A percentile compares a stretch with the other conserved stretches of the same genome.
Conservation (phyloP, 2,797 vertebrate genomes). For the Allobates femoralis region DNA sequence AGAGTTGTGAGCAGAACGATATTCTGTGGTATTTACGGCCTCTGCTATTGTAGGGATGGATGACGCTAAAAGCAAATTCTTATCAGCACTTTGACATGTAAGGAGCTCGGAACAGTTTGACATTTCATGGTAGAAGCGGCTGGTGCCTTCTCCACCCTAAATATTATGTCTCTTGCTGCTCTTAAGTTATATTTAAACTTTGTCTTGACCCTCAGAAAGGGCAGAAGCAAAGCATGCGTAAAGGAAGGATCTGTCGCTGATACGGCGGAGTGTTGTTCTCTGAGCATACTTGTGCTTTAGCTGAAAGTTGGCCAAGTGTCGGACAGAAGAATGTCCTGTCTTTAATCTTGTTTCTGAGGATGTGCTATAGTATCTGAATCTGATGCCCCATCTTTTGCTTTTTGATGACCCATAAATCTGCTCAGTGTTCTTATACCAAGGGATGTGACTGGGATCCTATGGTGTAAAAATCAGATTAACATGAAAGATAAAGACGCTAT, state of each 20-base stretch:
- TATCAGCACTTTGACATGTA: neutral
- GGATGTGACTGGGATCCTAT: neutral
- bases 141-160: neutral
- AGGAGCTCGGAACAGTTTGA: neutral
- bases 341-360: constrained; percentile 6
- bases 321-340: neutral
- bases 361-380: neutral
- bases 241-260: constrained; percentile 3
- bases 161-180: neutral
- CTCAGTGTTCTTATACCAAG: neutral
- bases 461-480: neutral
- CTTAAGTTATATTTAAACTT: neutral
- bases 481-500: neutral
- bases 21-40: neutral
- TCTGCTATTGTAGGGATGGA: neutral
- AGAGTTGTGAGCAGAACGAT: too few relatives aligned
- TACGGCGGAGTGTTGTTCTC: neutral
- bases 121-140: neutral
- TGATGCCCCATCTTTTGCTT: neutral
- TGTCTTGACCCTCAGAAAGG: neutral
- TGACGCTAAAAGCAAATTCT: neutral
- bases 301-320: constrained; percentile 24
- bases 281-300: constrained; percentile 12
- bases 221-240: neutral
- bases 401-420: constrained; percentile 19